A percentile compares a stretch with the other conserved stretches of the same genome.
Conservation (phyloP, 2,888 invertebrate species). For the Silvanus unidentatus region DNA sequence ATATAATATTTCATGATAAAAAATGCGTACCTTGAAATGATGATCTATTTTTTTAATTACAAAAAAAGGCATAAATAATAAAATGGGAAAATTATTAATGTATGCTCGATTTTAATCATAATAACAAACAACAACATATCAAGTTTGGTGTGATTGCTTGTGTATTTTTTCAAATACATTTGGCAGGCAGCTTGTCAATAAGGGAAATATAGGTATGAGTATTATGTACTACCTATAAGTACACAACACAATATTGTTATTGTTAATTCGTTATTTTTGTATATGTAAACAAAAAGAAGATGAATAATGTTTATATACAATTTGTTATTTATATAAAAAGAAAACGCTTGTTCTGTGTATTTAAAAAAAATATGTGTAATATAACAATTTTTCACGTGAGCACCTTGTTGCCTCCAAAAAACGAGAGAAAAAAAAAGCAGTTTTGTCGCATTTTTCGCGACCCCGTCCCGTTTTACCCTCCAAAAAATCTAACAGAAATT, state of each 20-base stretch:
- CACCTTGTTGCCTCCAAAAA: slow-evolving; percentile 41
- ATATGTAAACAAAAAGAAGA: slow-evolving; percentile 34
- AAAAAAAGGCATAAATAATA: too few species aligned
- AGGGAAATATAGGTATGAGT: slow-evolving; percentile 24
- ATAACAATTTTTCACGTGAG: slow-evolving; percentile 35
- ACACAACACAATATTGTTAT: too few species aligned
- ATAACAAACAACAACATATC: slow-evolving; percentile 10
- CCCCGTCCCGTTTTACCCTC: slow-evolving; percentile 36
- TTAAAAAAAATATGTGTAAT: too few species aligned
- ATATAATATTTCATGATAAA: too few species aligned
- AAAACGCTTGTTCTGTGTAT: slow-evolving; percentile 39
- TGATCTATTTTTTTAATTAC: too few species aligned
- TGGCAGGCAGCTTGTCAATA: slow-evolving; percentile 9
- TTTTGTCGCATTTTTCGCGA: slow-evolving; percentile 16
- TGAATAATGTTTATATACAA: slow-evolving; percentile 26
- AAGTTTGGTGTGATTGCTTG: slow-evolving; percentile 10
- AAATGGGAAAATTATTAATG: too few species aligned
- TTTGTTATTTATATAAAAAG: slow-evolving; percentile 26
- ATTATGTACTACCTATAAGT: too few species aligned
- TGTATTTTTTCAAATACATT: slow-evolving; percentile 1
- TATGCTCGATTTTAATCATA: too few species aligned
- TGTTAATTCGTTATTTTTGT: slow-evolving; percentile 46
- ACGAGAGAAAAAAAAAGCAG: slow-evolving; percentile 15
- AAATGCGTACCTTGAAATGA: too few species aligned
- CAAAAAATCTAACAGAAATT: slow-evolving; percentile 19